Conservation (phyloP, 1,140 invertebrate species). For the Drosophila rufa region DNA sequence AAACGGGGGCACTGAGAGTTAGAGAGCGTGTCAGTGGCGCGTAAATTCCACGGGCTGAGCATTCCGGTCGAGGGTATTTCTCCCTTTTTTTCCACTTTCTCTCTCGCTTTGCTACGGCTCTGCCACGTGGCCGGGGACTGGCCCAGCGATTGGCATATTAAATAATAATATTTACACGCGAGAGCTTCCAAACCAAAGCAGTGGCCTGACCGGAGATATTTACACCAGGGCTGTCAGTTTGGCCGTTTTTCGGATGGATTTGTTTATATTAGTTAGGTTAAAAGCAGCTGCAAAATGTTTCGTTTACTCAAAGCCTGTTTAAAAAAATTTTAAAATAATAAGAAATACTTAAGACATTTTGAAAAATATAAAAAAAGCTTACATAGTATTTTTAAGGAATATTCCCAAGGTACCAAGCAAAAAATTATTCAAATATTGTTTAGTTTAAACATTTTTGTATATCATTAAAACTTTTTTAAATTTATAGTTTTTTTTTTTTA, state of each 20-base stretch:
- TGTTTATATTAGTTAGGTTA: neutral
- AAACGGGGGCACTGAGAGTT: conserved; percentile 10
- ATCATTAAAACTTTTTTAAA: too few relatives aligned
- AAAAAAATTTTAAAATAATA: neutral
- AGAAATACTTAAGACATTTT: too few relatives aligned
- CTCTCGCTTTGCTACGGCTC: neutral
- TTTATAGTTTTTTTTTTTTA: neutral
- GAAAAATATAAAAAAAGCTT: too few relatives aligned
- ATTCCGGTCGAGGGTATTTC: conserved; percentile 14
- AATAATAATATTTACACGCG: conserved; percentile 79
- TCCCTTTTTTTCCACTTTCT: conserved; percentile 1
- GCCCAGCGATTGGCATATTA: conserved; percentile 69
- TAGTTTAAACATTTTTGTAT: too few relatives aligned
- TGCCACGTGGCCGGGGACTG: conserved; percentile 10
- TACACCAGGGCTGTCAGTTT: conserved; percentile 8
- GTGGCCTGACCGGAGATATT: conserved; percentile 17
- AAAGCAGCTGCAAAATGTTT: too few relatives aligned
- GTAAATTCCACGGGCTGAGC: conserved; percentile 37
- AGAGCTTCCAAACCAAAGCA: conserved; percentile 52
- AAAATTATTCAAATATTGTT: too few relatives aligned
- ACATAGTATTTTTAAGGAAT: too few relatives aligned
- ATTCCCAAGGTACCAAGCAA: too few relatives aligned
- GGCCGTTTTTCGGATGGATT: too few relatives aligned
- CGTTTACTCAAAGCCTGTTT: too few relatives aligned
- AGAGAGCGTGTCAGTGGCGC: conserved; percentile 37